A percentile compares a stretch with the other conserved stretches of the same genome.
These are phyloP conservation scores for Drosophila demipolita DNA, from an alignment of 2,888 invertebrate genomes.

Conservation along the genomic window DNA sequence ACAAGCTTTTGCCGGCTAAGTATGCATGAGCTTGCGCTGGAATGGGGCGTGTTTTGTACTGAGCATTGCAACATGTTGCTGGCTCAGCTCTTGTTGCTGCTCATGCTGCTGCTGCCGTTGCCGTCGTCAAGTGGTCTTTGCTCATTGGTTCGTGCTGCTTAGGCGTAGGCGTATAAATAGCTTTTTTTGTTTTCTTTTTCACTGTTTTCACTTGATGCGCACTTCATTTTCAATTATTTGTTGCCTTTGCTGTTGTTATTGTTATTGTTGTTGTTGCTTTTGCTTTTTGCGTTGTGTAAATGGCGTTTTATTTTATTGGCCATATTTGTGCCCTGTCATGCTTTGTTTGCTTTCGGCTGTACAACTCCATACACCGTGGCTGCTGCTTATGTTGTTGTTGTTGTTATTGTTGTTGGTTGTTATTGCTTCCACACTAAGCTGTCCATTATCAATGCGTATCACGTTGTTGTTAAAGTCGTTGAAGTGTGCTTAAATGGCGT, in stretches of 20 bases:
- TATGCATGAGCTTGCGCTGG: slow-evolving; percentile 31
- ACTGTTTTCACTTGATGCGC: slow-evolving; percentile 46
- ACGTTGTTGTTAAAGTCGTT: slow-evolving; percentile 71
- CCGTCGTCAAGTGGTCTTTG: slow-evolving; percentile 51
- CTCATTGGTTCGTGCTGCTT: slow-evolving; percentile 57
- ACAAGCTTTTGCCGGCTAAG: slow-evolving; percentile 45
- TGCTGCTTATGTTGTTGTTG: slow-evolving; percentile 18
- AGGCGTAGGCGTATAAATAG: slow-evolving; percentile 65
- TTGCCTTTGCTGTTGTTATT: slow-evolving; percentile 26
- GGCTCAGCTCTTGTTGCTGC: slow-evolving; percentile 33
- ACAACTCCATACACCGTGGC: slow-evolving; percentile 43
- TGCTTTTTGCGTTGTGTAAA: slow-evolving; percentile 57
- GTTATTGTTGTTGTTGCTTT: slow-evolving; percentile 19
- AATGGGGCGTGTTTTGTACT: slow-evolving; percentile 57
- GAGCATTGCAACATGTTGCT: slow-evolving; percentile 69
- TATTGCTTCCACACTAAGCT: slow-evolving; percentile 60
- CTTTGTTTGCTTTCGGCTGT: slow-evolving; percentile 69
- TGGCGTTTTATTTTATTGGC: slow-evolving; percentile 80
- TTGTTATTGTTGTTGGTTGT: slow-evolving; percentile 15
- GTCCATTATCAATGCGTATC: slow-evolving; percentile 80
- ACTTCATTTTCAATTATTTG: slow-evolving; percentile 44
- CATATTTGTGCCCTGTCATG: slow-evolving; percentile 78
- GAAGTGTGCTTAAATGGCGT: slow-evolving; percentile 83
- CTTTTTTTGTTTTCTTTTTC: slow-evolving; percentile 28
- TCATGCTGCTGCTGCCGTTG: slow-evolving; percentile 19